Evolutionary conservation across 2,113 vertebrate genomes (phyloP).

Genomic region (Dipodomys merriami): DNA sequence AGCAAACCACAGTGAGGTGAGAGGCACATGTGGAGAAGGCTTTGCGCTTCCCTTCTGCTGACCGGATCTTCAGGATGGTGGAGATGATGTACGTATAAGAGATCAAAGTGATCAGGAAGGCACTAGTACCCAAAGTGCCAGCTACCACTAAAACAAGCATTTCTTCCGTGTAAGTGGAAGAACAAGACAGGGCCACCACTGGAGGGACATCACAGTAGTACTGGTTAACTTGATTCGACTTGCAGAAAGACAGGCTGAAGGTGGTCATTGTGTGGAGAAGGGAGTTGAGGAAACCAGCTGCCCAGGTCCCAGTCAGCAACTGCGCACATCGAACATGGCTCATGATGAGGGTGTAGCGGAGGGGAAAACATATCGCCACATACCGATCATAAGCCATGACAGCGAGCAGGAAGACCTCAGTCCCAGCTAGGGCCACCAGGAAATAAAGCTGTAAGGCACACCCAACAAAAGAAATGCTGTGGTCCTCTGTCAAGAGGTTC

Average conservation of each 20-base stretch:
- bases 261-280: neutral
- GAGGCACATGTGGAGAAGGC: slow-evolving; percentile 62
- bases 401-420: slow-evolving; percentile 45
- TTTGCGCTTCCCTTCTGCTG: slow-evolving; percentile 35
- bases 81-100: slow-evolving; percentile 53
- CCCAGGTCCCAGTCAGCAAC: slow-evolving; percentile 33
- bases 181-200: slow-evolving; percentile 21
- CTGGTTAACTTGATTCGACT: neutral
- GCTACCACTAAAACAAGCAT: neutral
- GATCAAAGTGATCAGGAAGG: slow-evolving; percentile 34
- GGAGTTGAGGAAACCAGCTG: slow-evolving; percentile 34
- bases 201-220: slow-evolving; percentile 58
- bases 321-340: neutral
- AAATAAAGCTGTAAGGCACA: slow-evolving; percentile 52
- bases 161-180: slow-evolving; percentile 2
- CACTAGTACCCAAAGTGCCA: neutral
- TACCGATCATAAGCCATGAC: slow-evolving; percentile 75
- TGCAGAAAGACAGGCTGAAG: slow-evolving; percentile 38
- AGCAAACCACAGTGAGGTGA: slow-evolving; percentile 64
- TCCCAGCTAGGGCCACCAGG: neutral
- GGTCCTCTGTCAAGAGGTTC: neutral
- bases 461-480: slow-evolving; percentile 20
- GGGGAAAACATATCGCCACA: slow-evolving; percentile 61
- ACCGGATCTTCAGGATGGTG: slow-evolving; percentile 48
- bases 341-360: slow-evolving; percentile 59